Base-by-base conservation (phyloP, 2,797 vertebrate species). In the Centropyge bicolor region DNA sequence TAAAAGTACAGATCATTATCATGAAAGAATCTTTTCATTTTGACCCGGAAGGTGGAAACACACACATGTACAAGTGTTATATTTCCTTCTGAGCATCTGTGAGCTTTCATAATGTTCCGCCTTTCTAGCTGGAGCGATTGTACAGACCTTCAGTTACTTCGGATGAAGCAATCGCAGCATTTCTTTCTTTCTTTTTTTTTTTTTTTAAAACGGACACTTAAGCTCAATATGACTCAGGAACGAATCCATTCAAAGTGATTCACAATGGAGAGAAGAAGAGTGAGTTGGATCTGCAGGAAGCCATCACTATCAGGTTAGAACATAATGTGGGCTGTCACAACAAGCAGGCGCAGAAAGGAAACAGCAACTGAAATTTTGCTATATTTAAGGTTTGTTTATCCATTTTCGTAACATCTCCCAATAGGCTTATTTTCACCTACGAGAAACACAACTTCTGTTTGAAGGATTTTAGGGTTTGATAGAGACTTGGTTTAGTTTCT, bases 181-280 rank as follows among this genome's bases (percentile, higher is more conserved):
- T 17, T 46, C 10, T 46, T 46, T 46, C 27, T 31, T 31, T 31
- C n/a, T n/a, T n/a, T n/a, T 59, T 46, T 51, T 17, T 45, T 22
- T 27, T 57, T 60, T 22, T 67, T 14, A 8, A 13, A 40, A 52
- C 0, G 0, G 13, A 67, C 55, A 55, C 38, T 68, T 68, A 0
- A 56, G 38, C 64, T 63, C 22, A 60, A 40, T 27, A 13, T 51
- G 45, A 59, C 38, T 51, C 16, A 27, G 43, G 22, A 63, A 52
- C 19, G 13, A 60, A 65, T 65, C 4, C 14, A 36, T 78, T 77
- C 35, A 69, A 22, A 75, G 49, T 1, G 6, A 60, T 38, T 64
- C 35, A 52, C 54, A 13, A 5, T 14, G 36, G 38, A 66, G 27
- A 3, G 22, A 12, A 38, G 0, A 52, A 24, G 27, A 64, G 38